Evolutionary conservation across 2,888 invertebrate genomes (phyloP), one percentile per base, ranked within the genome.

Genomic region (Eucriotettix oculatus): DNA sequence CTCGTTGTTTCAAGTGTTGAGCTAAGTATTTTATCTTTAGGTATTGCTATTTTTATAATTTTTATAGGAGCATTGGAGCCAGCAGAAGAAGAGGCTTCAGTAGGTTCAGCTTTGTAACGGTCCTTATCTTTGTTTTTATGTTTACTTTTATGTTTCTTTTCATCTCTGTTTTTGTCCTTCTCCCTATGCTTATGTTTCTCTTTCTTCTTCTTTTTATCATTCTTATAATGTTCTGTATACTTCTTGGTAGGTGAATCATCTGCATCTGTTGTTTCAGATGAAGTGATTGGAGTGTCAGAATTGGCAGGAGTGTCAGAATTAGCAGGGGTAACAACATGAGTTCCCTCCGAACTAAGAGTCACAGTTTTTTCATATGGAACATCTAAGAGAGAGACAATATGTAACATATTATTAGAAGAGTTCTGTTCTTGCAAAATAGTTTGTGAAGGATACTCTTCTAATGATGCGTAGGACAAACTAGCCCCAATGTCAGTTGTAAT

Each of bases 141-240:
- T 14, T 72, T 71, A 62, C 72, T 68, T 58, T 68, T 69, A 41
- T 66, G 57, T 40, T 66, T 67, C 17, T 82, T 82, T 62, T 82
- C 82, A 1, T 82, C 82, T 71, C 86, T 87, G 67, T 86, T 84
- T 72, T 86, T 65, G 12, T 63, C 61, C 53, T 65, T 65, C 12
- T 66, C 66, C 54, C 65, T 65, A 48, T 64, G 60, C 57, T 63
- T 66, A 41, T 66, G 62, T 60, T 66, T 64, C 48, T 64, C 59
- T 56, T 64, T 64, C 52, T 66, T 64, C 57, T 64, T 64, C 57
- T 65, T 65, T 69, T 86, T 87, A 67, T 87, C 87, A 68, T 78
- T 71, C 58, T 72, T 73, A 52, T 72, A 71, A 48, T 72, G 72
- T 40, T 71, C 71, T 40, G 62, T 66, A 44, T 42, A 29, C 44